Base-by-base conservation (phyloP, 2,888 invertebrate species). In the Drosophila mulleri region DNA sequence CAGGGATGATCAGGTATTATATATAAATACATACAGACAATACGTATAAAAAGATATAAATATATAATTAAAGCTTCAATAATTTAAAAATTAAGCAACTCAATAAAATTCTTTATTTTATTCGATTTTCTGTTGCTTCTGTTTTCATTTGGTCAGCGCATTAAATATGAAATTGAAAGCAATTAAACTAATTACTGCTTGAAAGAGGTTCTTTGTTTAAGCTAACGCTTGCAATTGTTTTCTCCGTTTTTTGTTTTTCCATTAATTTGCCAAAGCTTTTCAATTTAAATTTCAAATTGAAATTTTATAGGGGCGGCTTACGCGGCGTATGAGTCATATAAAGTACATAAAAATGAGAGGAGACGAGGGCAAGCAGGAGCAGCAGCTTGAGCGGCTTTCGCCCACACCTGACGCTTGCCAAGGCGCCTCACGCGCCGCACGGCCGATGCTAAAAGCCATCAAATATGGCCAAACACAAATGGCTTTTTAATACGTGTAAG, bases 401-500 rank as follows among this genome's bases (percentile, higher is more conserved):
- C 53, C n/a, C 41, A 45, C 69, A 67, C 69, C 74, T 77, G 70
- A 32, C 59, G 48, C 67, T 61, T 61, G 75, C 50, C 77, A 65
- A 18, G 71, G 62, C 54, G 52, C 66, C 67, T 56, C 75, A 80
- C 67, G 56, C 72, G 75, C 60, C 69, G 67, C 75, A 67, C 67
- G 73, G 71, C 63, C 70, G 53, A 74, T 74, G 80, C 75, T 80
- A 79, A 85, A 77, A 81, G 83, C 79, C 81, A 82, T 84, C 80
- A 84, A 84, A 83, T 78, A 80, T 78, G 87, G 80, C 82, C 75
- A 80, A 58, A 58, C 80, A 60, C 64, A 84, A 86, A 84, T 84
- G 82, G 78, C 84, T 86, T 84, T 84, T 84, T 84, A 84, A 84
- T 86, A 84, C 78, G 74, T 84, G 75, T 78, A 84, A 86, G 82